Evolutionary conservation across 2,113 vertebrate genomes (phyloP).

Genomic region (Glaucomys volans): DNA sequence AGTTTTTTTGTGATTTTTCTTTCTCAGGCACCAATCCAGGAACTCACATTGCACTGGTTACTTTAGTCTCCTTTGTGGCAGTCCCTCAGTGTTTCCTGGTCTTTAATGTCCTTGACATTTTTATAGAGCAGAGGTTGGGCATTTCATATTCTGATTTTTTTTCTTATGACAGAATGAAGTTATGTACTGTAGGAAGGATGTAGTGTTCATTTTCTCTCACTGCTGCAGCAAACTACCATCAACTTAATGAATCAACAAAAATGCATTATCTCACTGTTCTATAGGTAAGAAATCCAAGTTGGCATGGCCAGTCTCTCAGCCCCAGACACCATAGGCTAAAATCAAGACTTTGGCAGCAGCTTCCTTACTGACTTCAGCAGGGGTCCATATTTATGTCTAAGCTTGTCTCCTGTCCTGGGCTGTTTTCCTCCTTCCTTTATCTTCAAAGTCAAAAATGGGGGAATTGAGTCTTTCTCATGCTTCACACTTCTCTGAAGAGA

Average conservation of each 20-base stretch:
- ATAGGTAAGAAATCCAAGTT: background rate
- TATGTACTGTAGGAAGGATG: background rate
- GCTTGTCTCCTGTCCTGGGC: background rate
- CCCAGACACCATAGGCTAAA: background rate
- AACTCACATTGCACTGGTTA: background rate
- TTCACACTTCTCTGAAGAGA: background rate
- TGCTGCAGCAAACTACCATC: background rate
- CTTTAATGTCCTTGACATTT: background rate
- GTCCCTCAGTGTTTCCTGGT: background rate
- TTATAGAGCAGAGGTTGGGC: background rate
- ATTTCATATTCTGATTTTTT: background rate
- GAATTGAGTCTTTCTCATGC: background rate
- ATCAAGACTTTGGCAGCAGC: background rate
- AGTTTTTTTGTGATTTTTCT: background rate
- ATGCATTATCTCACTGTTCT: background rate
- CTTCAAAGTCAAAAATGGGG: background rate
- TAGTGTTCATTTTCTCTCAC: background rate
- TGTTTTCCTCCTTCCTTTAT: background rate
- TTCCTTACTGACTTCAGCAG: background rate
- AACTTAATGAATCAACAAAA: constrained; percentile 10
- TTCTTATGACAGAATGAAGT: background rate
- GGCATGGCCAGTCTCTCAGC: background rate
- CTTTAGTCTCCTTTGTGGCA: background rate
- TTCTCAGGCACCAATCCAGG: background rate
- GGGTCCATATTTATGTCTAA: background rate